Evolutionary conservation across 2,888 invertebrate species (phyloP), one percentile per base, ranked within the genome.

Genomic region (Coecobrya sp.): DNA sequence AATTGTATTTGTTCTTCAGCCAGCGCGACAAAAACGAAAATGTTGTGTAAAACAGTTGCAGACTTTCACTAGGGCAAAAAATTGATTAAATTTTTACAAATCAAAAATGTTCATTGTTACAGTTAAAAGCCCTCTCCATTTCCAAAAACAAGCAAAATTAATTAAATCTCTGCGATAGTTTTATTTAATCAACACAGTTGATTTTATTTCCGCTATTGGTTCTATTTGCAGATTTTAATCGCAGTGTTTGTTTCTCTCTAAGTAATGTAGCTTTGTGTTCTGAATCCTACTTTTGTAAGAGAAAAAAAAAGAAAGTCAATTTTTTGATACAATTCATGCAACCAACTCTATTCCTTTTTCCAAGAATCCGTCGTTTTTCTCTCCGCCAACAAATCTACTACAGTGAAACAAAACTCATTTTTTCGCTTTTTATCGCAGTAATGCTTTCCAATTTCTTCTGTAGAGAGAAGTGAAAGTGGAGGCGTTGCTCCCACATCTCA

Each of bases 161-260:
- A 87, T 87, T 87, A 87, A 87, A 79, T 62, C 22, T 76, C 30
- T 25, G n/a, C n/a, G 76, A 25, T 76, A 62, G 52, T 87, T 79
- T 87, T 42, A 3, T 79, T 79, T 68, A 16, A 85, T 85, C 68
- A 59, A 59, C 22, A 22, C 19, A 59, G 19, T 59, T 59, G 19
- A 19, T 19, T 59, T 59, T 59, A 36, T 36, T 7, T 2, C 3
- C 36, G 7, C 36, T 3, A 22, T 19, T 5, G 1, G 1, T 19
- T 59, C 4, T 59, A 1, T 59, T 59, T 59, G 1, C 19, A 1
- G 1, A 19, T 59, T 19, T 59, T 59, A 5, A 19, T 1, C 4
- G 1, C 59, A 59, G 22, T 11, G n/a, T 19, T n/a, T 59, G 5
- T 59, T 5, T 59, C 22, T 55, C 55, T 59, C 19, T 11, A 11